Evolutionary conservation across 35 echinoderm and acorn worm species (phyloP).

Genomic region (Heliocidaris erythrogramma): DNA sequence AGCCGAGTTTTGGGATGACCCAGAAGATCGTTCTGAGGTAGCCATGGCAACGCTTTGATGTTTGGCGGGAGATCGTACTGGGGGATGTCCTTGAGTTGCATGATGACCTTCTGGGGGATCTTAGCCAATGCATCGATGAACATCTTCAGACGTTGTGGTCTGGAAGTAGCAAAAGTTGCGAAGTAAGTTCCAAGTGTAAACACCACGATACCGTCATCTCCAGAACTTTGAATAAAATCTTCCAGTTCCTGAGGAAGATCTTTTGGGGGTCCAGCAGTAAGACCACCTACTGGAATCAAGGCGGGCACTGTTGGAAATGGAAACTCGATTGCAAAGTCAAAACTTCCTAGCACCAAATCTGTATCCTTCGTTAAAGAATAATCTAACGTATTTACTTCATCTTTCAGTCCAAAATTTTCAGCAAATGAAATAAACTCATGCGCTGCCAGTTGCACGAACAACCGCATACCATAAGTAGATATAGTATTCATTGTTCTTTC

Average conservation of each 20-base stretch:
- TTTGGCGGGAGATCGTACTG: slow-evolving; percentile 9
- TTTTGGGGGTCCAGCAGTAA: slow-evolving; percentile 38
- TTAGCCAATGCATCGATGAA: slow-evolving; percentile 43
- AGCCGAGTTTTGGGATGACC: slow-evolving; percentile 49
- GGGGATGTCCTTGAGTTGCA: slow-evolving; percentile 31
- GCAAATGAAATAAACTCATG: neutral
- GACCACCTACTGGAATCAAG: slow-evolving; percentile 61
- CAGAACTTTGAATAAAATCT: slow-evolving; percentile 67
- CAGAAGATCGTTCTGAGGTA: slow-evolving; percentile 74
- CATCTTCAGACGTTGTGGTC: slow-evolving; percentile 33
- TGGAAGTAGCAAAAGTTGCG: neutral
- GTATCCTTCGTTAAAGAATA: neutral
- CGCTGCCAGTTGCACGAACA: neutral
- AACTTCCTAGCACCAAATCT: neutral
- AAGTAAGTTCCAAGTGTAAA: slow-evolving; percentile 69
- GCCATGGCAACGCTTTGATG: slow-evolving; percentile 54
- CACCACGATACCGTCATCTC: slow-evolving; percentile 63
- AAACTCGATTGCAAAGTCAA: slow-evolving; percentile 61
- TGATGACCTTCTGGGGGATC: slow-evolving; percentile 58
- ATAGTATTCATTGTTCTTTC: slow-evolving; percentile 24
- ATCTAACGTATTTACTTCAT: neutral
- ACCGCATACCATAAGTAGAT: neutral
- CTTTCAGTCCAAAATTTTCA: neutral
- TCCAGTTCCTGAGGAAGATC: slow-evolving; percentile 63
- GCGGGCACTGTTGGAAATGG: slow-evolving; percentile 58